Percentiles rank a stretch among this genome's conserved stretches.
phyloP scores from a whole-genome alignment of 2,113 vertebrate genomes.

The Eulacestoma nigropectus region DNA sequence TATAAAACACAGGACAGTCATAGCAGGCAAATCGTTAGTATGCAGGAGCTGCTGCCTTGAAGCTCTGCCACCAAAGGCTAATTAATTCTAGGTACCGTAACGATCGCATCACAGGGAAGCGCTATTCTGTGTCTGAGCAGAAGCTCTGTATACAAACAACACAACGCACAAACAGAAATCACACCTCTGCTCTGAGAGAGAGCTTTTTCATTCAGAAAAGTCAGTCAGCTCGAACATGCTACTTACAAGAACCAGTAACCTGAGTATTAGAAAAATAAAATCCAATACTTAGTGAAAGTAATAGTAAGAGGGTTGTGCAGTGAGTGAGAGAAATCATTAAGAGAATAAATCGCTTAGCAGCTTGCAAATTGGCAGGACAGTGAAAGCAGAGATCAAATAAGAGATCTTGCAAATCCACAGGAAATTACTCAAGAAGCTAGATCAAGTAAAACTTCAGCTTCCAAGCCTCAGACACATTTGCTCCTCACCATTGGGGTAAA shows the following conservation, averaged over 20 bases:
- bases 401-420: slow-evolving; percentile 9
- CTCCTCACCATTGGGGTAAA: not conserved
- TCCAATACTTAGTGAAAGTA: not conserved
- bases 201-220: slow-evolving; percentile 52
- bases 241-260: not conserved
- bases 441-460: not conserved
- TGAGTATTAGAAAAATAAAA: not conserved
- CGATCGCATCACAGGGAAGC: not conserved
- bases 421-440: slow-evolving; percentile 37
- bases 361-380: not conserved
- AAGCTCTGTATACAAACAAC: slow-evolving; percentile 12
- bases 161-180: not conserved
- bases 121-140: not conserved
- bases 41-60: slow-evolving; percentile 18
- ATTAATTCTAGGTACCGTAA: slow-evolving; percentile 41
- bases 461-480: not conserved
- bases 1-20: not conserved
- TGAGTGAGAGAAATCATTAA: not conserved
- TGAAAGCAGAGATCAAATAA: slow-evolving; percentile 6
- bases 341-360: not conserved
- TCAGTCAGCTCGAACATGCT: not conserved
- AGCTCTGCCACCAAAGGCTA: slow-evolving; percentile 22
- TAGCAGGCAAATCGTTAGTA: not conserved
- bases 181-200: slow-evolving; percentile 3
- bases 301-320: not conserved